Percentiles rank a stretch among this genome's conserved stretches.
phyloP scores from a whole-genome alignment of 2,113 vertebrate genomes.

The Megalops atlanticus region DNA sequence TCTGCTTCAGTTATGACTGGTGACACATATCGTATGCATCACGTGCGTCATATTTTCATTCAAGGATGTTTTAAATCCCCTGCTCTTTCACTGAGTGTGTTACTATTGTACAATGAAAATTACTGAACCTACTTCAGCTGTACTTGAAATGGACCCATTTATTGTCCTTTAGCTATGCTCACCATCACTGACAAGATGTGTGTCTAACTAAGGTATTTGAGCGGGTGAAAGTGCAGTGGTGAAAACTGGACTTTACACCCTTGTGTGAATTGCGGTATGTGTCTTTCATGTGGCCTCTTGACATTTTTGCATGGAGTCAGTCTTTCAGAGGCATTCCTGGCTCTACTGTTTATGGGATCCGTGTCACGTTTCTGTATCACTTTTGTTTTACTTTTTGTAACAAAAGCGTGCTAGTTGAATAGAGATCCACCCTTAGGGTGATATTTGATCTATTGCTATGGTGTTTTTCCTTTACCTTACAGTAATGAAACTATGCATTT shows the following conservation, averaged over 20 bases:
- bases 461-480: background rate
- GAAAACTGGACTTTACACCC: slow-evolving; percentile 12
- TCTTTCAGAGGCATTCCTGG: background rate
- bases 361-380: background rate
- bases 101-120: too few relatives aligned
- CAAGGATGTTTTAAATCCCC: background rate
- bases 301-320: background rate
- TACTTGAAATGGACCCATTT: too few relatives aligned
- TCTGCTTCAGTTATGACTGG: background rate
- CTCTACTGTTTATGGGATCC: background rate
- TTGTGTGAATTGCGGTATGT: background rate
- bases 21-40: background rate
- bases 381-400: too few relatives aligned
- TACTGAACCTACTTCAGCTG: too few relatives aligned
- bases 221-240: slow-evolving; percentile 3
- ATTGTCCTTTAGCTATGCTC: background rate
- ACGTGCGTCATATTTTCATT: background rate
- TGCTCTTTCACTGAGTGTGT: background rate
- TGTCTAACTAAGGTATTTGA: background rate
- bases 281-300: background rate
- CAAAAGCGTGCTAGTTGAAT: too few relatives aligned
- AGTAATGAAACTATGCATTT: too few relatives aligned
- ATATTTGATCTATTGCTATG: background rate
- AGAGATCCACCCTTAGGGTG: too few relatives aligned
- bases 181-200: background rate